Evolutionary conservation across 1,140 invertebrate species (phyloP), one percentile per base, ranked within the genome.

Genomic region (Chrysopa pallens): DNA sequence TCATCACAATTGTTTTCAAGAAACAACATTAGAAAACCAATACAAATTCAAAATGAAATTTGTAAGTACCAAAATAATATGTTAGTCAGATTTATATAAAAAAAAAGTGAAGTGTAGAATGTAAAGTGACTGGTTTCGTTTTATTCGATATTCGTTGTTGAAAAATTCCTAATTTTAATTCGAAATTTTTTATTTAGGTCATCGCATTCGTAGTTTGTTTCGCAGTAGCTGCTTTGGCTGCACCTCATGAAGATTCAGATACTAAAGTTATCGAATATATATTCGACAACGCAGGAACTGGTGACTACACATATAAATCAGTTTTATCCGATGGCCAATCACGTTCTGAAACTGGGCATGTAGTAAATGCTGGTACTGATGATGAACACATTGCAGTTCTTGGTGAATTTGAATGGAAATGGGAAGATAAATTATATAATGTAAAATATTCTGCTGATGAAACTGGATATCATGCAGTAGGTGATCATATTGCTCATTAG

Each of bases 311-410:
- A 42, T 42, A 36, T 17, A 17, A 9, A 6, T 42, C 36, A 45
- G 59, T 65, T 40, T 64, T 63, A 6, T 66, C 63, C 35, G 64
- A 68, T 39, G 66, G 65, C 5, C 56, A 57, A 5, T 58, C 58
- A n/a, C 54, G 64, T 4, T 48, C 64, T 39, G 66, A 68, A 43
- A 53, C 64, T 44, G 64, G 53, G 6, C 46, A 55, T 0, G 49
- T 68, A 11, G 59, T 62, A 39, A 64, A 63, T 15, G 59, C 63
- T 36, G 48, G 49, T 35, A 42, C 54, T 15, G 45, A 58, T 41
- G 48, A 42, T n/a, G 41, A 42, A 31, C 6, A 17, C 5, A 7
- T 56, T 13, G 48, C 50, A 6, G 53, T 55, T 11, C 46, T 50
- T 42, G 63, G 62, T 11, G 54, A 51, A 7, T 65, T 62, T 51